phyloP scores from a whole-genome alignment of 2,113 vertebrate genomes.

The Notothenia rossii region DNA sequence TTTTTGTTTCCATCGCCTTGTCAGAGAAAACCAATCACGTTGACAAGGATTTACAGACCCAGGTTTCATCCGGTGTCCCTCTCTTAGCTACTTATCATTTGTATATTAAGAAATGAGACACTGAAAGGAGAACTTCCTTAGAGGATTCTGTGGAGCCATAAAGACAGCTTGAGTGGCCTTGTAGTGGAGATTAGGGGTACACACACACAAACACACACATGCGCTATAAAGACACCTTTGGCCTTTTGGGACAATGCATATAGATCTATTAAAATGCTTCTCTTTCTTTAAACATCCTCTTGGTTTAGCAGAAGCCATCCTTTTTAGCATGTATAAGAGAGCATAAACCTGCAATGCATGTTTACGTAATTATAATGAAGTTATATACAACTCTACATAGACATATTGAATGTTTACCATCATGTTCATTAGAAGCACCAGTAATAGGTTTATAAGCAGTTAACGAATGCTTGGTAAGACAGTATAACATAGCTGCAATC shows the following conservation, averaged over 20 bases:
- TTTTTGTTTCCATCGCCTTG: conserved; percentile 24
- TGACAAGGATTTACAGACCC: conserved; percentile 65
- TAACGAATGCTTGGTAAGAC: not conserved
- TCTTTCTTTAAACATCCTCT: conserved; percentile 19
- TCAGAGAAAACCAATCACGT: conserved; percentile 68
- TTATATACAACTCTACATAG: too few species aligned
- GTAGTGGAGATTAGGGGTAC: not conserved
- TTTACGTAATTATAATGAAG: not conserved
- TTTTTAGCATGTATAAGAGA: not conserved
- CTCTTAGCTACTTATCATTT: conserved; percentile 45
- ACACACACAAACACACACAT: not conserved
- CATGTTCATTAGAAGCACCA: not conserved
- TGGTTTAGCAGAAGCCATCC: not conserved
- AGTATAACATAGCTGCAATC: not conserved
- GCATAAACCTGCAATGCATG: not conserved
- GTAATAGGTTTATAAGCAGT: not conserved
- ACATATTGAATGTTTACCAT: too few species aligned
- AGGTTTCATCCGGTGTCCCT: conserved; percentile 38
- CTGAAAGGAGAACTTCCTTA: conserved; percentile 4
- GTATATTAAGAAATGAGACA: conserved; percentile 29
- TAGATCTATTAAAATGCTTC: conserved; percentile 31
- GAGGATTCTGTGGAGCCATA: not conserved
- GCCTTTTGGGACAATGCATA: not conserved
- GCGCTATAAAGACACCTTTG: conserved; percentile 18
- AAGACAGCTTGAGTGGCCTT: conserved; percentile 11